Evolutionary conservation across 2,113 vertebrate genomes (phyloP), one percentile per base, ranked within the genome.

Genomic region (Zapus hudsonius): DNA sequence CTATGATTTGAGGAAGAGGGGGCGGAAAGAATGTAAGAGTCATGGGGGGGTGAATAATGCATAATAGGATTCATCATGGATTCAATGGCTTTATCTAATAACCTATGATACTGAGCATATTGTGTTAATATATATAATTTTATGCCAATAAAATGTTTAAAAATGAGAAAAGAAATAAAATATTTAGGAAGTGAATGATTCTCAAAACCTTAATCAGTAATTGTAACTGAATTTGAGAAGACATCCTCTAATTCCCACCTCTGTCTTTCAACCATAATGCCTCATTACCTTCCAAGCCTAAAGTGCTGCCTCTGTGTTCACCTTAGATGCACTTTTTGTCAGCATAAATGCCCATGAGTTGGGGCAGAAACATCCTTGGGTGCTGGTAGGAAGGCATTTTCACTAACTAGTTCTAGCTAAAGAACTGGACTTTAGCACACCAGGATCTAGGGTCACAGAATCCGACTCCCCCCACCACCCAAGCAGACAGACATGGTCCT

Each of bases 131-230:
- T n/a, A n/a, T n/a, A n/a, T n/a, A n/a, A n/a, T n/a, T n/a, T n/a
- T n/a, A n/a, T 81, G 93, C 95, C 90, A 59, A 19, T 76, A n/a
- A n/a, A 52, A 22, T 69, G 33, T 89, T 93, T 96, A 87, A 89
- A 93, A 95, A 89, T 47, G 96, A 96, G 95, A n/a, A 64, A 40
- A 20, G 1, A 66, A 78, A 25, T 93, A 36, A 52, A 29, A 36
- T 67, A 40, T 61, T 20, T 90, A 84, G 67, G 10, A 42, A 95
- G 52, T 12, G 90, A 12, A 73, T n/a, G n/a, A n/a, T n/a, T 84
- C 84, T 87, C 86, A 59, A 91, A 29, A 55, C 36, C 38, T 93
- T 81, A 74, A 61, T 85, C 6, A 63, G 78, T 16, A 96, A 55
- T 69, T 93, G 27, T 63, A 76, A 55, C 64, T 80, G 79, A 55